Conservation (phyloP, 2,797 vertebrate genomes). For the Coregonus suidteri region DNA sequence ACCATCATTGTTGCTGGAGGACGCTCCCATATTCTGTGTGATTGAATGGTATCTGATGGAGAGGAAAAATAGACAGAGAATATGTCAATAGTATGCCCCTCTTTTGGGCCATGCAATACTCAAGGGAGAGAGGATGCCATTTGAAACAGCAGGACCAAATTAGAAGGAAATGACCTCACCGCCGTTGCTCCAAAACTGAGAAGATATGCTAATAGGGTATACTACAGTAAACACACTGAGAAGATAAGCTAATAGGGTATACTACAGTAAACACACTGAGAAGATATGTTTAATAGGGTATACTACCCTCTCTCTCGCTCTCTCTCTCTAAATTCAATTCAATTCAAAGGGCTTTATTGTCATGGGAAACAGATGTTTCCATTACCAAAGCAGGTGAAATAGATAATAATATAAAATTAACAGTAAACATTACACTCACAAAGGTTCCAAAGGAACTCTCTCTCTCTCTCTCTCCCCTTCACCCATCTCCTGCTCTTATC, state of each 20-base stretch:
- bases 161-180: slow-evolving; percentile 70
- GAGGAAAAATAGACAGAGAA: slow-evolving; percentile 51
- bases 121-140: slow-evolving; percentile 62
- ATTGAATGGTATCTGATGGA: slow-evolving; percentile 73
- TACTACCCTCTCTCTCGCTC: background rate
- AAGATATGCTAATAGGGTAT: too few species aligned
- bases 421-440: too few species aligned
- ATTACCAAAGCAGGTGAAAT: too few species aligned
- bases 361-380: too few species aligned
- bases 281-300: too few species aligned
- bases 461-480: too few species aligned
- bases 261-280: too few species aligned
- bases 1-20: slow-evolving; percentile 64
- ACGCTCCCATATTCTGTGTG: slow-evolving; percentile 65
- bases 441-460: too few species aligned
- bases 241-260: background rate
- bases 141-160: slow-evolving; percentile 73
- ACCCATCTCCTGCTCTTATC: background rate
- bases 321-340: background rate
- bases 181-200: slow-evolving; percentile 49
- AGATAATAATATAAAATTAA: too few species aligned
- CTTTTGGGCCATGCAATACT: slow-evolving; percentile 41
- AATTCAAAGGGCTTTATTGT: too few species aligned
- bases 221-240: too few species aligned
- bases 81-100: slow-evolving; percentile 62